Conservation (phyloP, 2,888 invertebrate species). For the Blastobasis lacticolella region DNA sequence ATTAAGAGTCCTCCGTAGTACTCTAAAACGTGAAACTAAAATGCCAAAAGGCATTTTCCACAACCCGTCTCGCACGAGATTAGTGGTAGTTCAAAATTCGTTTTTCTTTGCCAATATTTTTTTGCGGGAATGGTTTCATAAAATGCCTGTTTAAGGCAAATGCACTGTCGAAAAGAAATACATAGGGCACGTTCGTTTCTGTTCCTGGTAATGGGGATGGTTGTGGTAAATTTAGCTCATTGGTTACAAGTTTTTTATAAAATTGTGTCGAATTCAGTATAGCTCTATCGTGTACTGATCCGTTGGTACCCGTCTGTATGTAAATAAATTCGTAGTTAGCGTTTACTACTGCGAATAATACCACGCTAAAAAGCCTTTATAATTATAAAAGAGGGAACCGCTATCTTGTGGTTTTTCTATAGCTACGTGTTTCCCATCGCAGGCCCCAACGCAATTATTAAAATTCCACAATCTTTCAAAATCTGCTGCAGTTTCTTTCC, state of each 20-base stretch:
- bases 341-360: constrained; percentile 2
- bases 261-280: not conserved
- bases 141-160: not conserved
- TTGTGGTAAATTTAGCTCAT: too few relatives aligned
- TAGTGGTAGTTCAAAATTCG: not conserved
- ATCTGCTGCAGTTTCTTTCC: not conserved
- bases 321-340: not conserved
- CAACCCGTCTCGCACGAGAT: not conserved
- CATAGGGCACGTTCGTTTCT: not conserved
- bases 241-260: not conserved
- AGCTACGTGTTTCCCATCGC: constrained; percentile 9
- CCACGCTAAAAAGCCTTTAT: constrained; percentile 11
- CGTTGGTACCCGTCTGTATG: not conserved
- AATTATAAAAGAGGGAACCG: constrained; percentile 10
- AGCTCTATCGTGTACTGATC: not conserved
- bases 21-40: too few relatives aligned
- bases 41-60: not conserved
- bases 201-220: not conserved
- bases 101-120: not conserved
- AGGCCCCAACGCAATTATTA: constrained; percentile 5
- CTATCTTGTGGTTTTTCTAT: constrained; percentile 11
- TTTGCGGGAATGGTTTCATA: not conserved
- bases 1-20: constrained; percentile 1
- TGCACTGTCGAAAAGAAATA: not conserved
- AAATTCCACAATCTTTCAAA: constrained; percentile 8